Conservation (phyloP, 2,888 invertebrate genomes). For the Hedya salicella region DNA sequence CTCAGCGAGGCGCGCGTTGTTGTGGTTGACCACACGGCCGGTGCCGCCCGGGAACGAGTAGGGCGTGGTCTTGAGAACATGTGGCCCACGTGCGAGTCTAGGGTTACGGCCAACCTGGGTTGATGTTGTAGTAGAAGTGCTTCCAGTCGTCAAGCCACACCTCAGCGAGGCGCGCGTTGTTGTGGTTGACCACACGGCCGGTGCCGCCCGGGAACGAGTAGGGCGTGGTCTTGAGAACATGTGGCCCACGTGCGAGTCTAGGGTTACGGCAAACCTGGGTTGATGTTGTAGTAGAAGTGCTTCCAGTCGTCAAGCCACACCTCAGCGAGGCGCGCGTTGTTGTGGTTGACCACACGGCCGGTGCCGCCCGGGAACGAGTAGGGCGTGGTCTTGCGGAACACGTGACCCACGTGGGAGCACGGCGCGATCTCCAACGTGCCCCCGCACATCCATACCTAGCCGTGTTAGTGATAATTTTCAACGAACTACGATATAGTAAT, state of each 20-base stretch:
- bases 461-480: conserved; percentile 48
- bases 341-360: conserved; percentile 98
- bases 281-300: conserved; percentile 98
- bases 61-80: conserved; percentile 98
- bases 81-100: conserved; percentile 86
- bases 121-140: conserved; percentile 99
- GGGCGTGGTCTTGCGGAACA: conserved; percentile 97
- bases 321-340: conserved; percentile 98
- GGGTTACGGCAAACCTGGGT: conserved; percentile 15
- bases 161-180: conserved; percentile 98
- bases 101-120: conserved; percentile 84
- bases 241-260: conserved; percentile 86
- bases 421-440: conserved; percentile 97
- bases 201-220: conserved; percentile 99
- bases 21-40: conserved; percentile 98
- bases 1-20: conserved; percentile 98
- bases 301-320: conserved; percentile 99
- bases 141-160: conserved; percentile 99
- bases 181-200: conserved; percentile 98
- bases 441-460: conserved; percentile 99
- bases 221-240: conserved; percentile 98
- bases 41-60: conserved; percentile 99
- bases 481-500: conserved; percentile 17
- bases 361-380: conserved; percentile 99
- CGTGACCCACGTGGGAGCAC: conserved; percentile 98